Conservation (phyloP, 2,113 vertebrate species). For the Melanotaenia duboulayi region DNA sequence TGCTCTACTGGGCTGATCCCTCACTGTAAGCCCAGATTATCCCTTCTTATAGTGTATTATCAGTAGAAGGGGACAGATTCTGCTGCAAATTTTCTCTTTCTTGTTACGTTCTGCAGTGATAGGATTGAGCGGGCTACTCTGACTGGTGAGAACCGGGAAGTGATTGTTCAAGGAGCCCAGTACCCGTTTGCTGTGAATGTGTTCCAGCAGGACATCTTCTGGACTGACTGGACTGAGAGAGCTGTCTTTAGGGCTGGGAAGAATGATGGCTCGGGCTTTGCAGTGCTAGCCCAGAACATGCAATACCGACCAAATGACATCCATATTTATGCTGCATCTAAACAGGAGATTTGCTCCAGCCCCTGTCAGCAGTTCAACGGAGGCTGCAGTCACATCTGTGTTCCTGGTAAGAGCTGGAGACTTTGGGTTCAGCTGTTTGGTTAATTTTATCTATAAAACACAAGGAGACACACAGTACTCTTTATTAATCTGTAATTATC, state of each 20-base stretch:
- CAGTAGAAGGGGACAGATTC: background rate
- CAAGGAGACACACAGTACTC: background rate
- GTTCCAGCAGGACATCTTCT: conserved; percentile 92
- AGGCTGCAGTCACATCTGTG: conserved; percentile 94
- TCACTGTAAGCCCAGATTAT: conserved; percentile 66
- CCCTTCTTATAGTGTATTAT: background rate
- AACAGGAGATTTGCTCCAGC: conserved; percentile 88
- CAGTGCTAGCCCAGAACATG: conserved; percentile 82
- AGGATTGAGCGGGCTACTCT: conserved; percentile 90
- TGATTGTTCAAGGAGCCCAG: conserved; percentile 84
- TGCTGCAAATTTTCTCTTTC: background rate
- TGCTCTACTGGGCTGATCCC: conserved; percentile 83
- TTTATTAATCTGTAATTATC: background rate
- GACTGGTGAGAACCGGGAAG: conserved; percentile 86
- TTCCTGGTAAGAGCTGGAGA: conserved; percentile 82
- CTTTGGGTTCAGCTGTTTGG: no score
- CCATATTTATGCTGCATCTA: conserved; percentile 82
- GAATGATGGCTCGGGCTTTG: conserved; percentile 88
- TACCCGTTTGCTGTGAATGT: conserved; percentile 88
- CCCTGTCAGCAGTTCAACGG: conserved; percentile 93
- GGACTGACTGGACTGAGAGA: conserved; percentile 89
- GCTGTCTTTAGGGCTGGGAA: conserved; percentile 90
- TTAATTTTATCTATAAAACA: background rate
- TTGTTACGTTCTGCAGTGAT: conserved; percentile 76
- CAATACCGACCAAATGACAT: conserved; percentile 87